Evolutionary conservation across 1,140 invertebrate species (phyloP), one percentile per base, ranked within the genome.

Genomic region (Asbolus verrucosus): DNA sequence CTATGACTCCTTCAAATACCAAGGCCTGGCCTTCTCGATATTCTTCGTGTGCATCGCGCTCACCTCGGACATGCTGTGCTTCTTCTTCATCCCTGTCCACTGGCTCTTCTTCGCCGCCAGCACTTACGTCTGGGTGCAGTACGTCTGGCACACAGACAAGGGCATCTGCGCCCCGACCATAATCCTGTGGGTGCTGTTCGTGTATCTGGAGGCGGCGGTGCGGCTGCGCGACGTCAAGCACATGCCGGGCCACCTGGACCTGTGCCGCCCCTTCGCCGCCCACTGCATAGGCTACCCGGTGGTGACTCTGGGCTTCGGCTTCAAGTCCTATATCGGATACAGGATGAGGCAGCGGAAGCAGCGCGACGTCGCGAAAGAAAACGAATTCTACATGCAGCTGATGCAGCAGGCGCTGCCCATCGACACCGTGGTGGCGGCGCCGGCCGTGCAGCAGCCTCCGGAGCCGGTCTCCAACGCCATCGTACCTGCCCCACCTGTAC

Each of bases 61-160:
- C 71, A 98, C 96, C 73, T 98, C 97, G 76, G 97, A 99, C 85
- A 94, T 99, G 89, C 93, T 99, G 83, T 99, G 96, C 87, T 98
- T 97, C 85, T 96, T 99, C 84, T 98, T 99, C 83, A 98, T 99
- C 86, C 98, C 98, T 70, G 91, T 98, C 74, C 95, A 98, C 82
- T 98, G 96, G 92, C 87, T 98, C 78, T 97, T 98, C 83, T 98
- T 99, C 84, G 93, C 94, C 73, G 97, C 97, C 73, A 98, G 96
- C 85, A 98, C 96, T 76, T 98, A 98, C 83, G 96, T 99, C 67
- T 98, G 97, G 97, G 94, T 98, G 76, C 97, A 99, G 84, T 98
- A 97, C 84, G 94, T 98, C 72, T 98, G 97, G 95, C 95, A 98
- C 83, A 97, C 96, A 90, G 95, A 95, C 95, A 85, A 85, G 82